These are phyloP conservation scores for Myotis findleyi DNA, from an alignment of 2,797 vertebrate species.

Conservation along the genomic window DNA sequence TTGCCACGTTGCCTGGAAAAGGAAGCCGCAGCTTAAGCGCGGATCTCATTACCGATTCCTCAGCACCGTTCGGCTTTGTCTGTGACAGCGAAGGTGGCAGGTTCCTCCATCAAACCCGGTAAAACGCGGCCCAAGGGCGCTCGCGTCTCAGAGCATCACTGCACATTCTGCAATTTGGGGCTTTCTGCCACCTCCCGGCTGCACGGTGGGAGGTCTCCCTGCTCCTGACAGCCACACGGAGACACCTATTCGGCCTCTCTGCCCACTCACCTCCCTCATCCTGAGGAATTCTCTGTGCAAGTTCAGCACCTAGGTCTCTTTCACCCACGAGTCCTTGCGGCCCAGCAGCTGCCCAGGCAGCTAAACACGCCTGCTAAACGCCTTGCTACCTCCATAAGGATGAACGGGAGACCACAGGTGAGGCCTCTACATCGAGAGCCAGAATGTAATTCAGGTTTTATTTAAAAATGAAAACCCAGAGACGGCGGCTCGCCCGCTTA, in stretches of 20 bases:
- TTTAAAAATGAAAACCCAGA: slow-evolving; percentile 1
- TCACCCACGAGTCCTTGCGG: neutral
- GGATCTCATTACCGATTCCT: neutral
- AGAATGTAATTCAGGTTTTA: neutral
- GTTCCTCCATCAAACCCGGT: neutral
- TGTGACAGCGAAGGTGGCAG: neutral
- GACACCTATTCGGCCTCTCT: neutral
- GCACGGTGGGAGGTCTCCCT: neutral
- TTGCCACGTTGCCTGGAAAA: neutral
- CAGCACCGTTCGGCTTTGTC: neutral
- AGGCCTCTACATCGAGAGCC: neutral
- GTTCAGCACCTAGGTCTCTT: neutral
- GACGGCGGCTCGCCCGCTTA: neutral
- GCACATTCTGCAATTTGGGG: neutral
- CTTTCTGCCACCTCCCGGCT: neutral
- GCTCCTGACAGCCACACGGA: neutral
- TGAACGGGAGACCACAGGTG: rapidly evolving
- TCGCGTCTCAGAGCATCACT: neutral
- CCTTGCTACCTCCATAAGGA: neutral
- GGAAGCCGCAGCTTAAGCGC: neutral
- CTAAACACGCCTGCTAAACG: neutral
- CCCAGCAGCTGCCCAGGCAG: too few relatives aligned
- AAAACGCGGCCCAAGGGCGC: neutral
- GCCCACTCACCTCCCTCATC: rapidly evolving
- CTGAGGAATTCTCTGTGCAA: neutral